Base-by-base conservation (phyloP, 2,888 invertebrate genomes). In the Lamproptera curius region DNA sequence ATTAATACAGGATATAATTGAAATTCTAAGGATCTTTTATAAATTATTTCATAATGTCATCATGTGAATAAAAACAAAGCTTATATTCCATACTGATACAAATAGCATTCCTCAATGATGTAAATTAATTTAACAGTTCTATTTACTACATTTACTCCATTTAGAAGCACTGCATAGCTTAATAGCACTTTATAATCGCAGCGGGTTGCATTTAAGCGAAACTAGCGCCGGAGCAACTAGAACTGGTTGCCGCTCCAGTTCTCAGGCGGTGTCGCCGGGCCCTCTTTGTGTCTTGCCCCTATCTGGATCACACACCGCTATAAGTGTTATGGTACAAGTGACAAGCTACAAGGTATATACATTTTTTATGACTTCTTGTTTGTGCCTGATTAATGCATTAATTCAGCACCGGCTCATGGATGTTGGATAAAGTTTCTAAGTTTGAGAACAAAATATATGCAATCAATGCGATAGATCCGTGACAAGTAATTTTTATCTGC, bases 201-300 rank as follows among this genome's bases (percentile, higher is more conserved):
- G 23, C 13, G 3, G n/a, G 16, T 14, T 42, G 42, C 33, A 38
- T 42, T 47, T 35, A 6, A 43, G 28, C 34, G 17, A 10, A 15
- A 14, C 15, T 15, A 15, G 43, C 17, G 20, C 38, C 14, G 11
- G 28, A 31, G 13, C 13, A 11, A 42, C 15, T 41, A 15, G 68
- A 67, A 68, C 67, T 68, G 71, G 70, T 73, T 69, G 67, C 69
- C 73, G 79, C 67, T 74, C 76, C 62, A 78, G 73, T 75, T 82
- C 78, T 67, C 79, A 78, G 59, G 71, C 75, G 66, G 65, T 70
- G 71, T 75, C 71, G 72, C 65, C 55, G 57, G 57, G 62, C 62
- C 57, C 56, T 67, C 72, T 74, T 75, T 78, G 73, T 71, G 66
- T 67, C 67, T 71, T 66, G 70, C 65, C 70, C 68, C 61, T 74